Evolutionary conservation across 2,113 vertebrate species (phyloP).

Genomic region (Willisornis vidua): DNA sequence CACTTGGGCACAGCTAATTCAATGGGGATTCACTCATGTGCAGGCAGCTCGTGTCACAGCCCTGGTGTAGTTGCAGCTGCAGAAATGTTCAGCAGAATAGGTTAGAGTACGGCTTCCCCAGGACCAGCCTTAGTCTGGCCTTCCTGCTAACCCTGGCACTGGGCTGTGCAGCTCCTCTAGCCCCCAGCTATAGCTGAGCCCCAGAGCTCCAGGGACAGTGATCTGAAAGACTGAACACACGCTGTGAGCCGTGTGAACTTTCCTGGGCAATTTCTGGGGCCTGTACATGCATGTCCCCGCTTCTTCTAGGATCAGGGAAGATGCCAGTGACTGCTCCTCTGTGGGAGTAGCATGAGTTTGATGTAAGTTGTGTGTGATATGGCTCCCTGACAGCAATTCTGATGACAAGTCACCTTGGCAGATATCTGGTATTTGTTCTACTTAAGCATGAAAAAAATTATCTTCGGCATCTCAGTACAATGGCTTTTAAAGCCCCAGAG

Average conservation of each 20-base stretch:
- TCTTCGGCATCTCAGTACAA: background rate
- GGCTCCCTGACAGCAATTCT: background rate
- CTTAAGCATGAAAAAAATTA: background rate
- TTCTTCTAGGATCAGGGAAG: background rate
- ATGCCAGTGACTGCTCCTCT: background rate
- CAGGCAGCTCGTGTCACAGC: background rate
- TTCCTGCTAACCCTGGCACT: background rate
- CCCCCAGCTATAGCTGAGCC: background rate
- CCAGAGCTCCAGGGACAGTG: background rate
- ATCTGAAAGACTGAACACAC: background rate
- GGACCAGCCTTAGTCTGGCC: background rate
- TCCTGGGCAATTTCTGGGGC: background rate
- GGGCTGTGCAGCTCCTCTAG: background rate
- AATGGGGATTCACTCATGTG: background rate
- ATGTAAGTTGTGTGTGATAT: background rate
- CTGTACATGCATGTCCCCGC: background rate
- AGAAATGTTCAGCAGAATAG: background rate
- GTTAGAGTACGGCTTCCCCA: background rate
- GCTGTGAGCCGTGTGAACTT: background rate
- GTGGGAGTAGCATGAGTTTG: fast-evolving
- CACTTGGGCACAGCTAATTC: background rate
- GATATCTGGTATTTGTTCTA: background rate
- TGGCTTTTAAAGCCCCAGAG: background rate
- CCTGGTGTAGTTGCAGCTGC: background rate
- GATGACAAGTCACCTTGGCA: background rate